phyloP scores from a whole-genome alignment of 2,888 invertebrate genomes.

The Conchocele bisecta region DNA sequence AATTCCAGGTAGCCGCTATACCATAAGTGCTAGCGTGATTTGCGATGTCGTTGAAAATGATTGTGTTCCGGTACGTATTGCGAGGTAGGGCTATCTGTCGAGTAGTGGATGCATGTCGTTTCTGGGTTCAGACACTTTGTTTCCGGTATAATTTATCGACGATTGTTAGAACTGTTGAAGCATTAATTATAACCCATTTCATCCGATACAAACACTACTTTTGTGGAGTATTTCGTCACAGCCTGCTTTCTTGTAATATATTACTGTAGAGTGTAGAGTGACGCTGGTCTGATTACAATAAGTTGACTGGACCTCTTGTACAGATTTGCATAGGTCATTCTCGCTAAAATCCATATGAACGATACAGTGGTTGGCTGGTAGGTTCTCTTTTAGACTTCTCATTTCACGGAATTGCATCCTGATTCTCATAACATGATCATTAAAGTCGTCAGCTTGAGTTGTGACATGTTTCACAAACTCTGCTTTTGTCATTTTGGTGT shows the following conservation, averaged over 20 bases:
- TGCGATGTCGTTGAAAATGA: conserved; percentile 45
- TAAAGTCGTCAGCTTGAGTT: conserved; percentile 45
- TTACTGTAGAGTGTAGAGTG: conserved; percentile 55
- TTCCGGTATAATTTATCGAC: conserved; percentile 41
- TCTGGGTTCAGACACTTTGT: conserved; percentile 15
- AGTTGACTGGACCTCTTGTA: conserved; percentile 45
- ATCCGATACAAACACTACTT: conserved; percentile 50
- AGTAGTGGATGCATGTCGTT: conserved; percentile 40
- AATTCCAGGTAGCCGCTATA: conserved; percentile 48
- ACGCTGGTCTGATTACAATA: conserved; percentile 48
- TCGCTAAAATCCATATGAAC: conserved; percentile 42
- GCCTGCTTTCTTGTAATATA: conserved; percentile 28
- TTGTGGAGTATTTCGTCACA: conserved; percentile 34
- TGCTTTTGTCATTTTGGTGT: not conserved
- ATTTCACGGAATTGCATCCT: conserved; percentile 45
- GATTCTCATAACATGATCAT: conserved; percentile 41
- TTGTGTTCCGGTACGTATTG: conserved; percentile 55
- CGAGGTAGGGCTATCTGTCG: conserved; percentile 53
- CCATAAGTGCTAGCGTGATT: conserved; percentile 26
- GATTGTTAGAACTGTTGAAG: conserved; percentile 49
- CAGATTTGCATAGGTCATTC: conserved; percentile 44
- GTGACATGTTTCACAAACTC: conserved; percentile 8
- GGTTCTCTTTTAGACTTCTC: conserved; percentile 18
- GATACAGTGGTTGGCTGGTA: conserved; percentile 29
- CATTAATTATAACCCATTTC: conserved; percentile 42